Evolutionary conservation across 2,113 vertebrate genomes (phyloP), one percentile per base, ranked within the genome.

Genomic region (Pelmatolapia mariae): DNA sequence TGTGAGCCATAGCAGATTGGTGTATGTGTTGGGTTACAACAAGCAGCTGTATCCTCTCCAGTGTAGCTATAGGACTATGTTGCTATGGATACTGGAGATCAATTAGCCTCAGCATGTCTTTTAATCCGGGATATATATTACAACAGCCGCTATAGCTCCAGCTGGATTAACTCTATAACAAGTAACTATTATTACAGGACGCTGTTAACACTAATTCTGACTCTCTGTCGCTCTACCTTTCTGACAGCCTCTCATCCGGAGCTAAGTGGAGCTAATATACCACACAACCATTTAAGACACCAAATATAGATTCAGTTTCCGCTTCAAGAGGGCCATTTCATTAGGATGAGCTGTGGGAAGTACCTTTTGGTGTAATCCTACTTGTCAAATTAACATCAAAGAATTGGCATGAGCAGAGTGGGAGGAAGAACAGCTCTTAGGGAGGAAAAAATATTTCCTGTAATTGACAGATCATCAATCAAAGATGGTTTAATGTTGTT

Each of bases 101-200:
- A 97, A 91, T 94, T 92, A 93, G 85, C 84, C 12, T 26, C 63
- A n/a, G 83, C 68, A 96, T 97, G 96, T 95, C 89, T 96, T 96
- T 97, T 97, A 96, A 97, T 98, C 95, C 95, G 91, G 94, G 22
- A 86, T 94, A 96, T 94, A 96, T 97, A 98, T 97, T 96, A 95
- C 94, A 94, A 91, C 81, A 87, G 84, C 59, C 26, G 10, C 82
- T 59, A 87, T 85, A 89, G 90, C 94, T 94, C 91, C 10, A 33
- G 82, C 57, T 91, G 92, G 94, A 96, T 95, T 95, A 95, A 82
- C 88, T 90, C 90, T 93, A 93, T 94, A 93, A 92, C 90, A 86
- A 88, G 57, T 85, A 87, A 87, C 89, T 93, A 88, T 93, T 87
- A 94, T 93, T 93, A 90, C 86, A 93, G 90, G 86, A 80, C 80